Conservation (phyloP, 2,888 invertebrate species). For the Lydus trimaculatus region DNA sequence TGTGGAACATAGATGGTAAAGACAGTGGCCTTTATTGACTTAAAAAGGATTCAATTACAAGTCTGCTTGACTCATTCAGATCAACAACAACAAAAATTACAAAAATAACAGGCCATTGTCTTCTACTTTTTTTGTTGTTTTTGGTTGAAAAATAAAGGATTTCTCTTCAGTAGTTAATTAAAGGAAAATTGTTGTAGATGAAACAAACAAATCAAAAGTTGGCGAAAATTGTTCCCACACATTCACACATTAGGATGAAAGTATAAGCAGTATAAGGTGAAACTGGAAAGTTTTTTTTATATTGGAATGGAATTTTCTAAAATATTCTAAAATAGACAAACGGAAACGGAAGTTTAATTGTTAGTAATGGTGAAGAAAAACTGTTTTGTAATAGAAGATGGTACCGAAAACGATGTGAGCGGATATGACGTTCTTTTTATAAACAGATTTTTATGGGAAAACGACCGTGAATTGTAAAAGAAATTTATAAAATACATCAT, state of each 20-base stretch:
- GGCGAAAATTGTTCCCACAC: neutral
- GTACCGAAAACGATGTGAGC: conserved; percentile 18
- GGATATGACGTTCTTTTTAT: conserved; percentile 25
- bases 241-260: neutral
- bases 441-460: conserved; percentile 19
- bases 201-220: neutral
- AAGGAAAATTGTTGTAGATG: neutral
- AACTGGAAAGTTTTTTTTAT: neutral
- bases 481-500: no score
- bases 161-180: neutral
- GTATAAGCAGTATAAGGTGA: neutral
- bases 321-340: neutral
- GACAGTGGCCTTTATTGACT: conserved; percentile 30
- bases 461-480: conserved; percentile 23
- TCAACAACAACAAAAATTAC: conserved; percentile 21
- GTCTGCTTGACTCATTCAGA: conserved; percentile 26
- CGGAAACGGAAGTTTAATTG: conserved; percentile 9
- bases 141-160: neutral
- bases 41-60: conserved; percentile 24
- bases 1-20: conserved; percentile 17
- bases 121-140: conserved; percentile 15
- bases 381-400: neutral
- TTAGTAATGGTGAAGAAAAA: neutral
- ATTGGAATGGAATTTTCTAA: neutral
- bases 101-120: conserved; percentile 27